Conservation (phyloP, 2,113 vertebrate genomes). For the Lipotes vexillifer region DNA sequence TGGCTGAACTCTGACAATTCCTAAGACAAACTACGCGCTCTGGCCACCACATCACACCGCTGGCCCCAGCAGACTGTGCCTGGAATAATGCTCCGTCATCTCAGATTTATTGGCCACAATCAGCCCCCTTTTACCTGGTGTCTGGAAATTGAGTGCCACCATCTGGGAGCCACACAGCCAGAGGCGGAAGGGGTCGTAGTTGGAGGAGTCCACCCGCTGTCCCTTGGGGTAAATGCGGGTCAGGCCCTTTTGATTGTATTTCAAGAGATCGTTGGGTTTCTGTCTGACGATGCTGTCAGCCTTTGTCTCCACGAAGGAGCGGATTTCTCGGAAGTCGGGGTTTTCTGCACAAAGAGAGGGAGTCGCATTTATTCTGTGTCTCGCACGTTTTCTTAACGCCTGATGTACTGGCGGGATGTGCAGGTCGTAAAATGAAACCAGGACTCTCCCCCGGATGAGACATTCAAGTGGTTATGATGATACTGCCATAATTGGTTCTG, state of each 20-base stretch:
- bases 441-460: neutral
- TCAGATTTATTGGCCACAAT: neutral
- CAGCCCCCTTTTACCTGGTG: constrained; percentile 83
- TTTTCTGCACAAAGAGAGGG: constrained; percentile 78
- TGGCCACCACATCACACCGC: neutral
- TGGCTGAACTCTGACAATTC: neutral
- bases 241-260: constrained; percentile 93
- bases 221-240: constrained; percentile 96
- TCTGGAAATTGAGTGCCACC: constrained; percentile 98
- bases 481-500: accelerated
- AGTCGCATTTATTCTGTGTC: neutral
- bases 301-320: constrained; percentile 97
- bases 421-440: constrained; percentile 26
- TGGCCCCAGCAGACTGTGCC: neutral
- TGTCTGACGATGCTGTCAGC: constrained; percentile 83
- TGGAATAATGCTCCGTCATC: neutral
- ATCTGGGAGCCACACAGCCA: constrained; percentile 95
- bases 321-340: constrained; percentile 92
- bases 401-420: accelerated
- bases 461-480: neutral
- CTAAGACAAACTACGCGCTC: neutral
- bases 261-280: constrained; percentile 84
- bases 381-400: neutral
- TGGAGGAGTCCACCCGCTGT: constrained; percentile 96
- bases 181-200: constrained; percentile 94